phyloP scores from a whole-genome alignment of 2,113 vertebrate genomes.

The Vanacampus margaritifer region DNA sequence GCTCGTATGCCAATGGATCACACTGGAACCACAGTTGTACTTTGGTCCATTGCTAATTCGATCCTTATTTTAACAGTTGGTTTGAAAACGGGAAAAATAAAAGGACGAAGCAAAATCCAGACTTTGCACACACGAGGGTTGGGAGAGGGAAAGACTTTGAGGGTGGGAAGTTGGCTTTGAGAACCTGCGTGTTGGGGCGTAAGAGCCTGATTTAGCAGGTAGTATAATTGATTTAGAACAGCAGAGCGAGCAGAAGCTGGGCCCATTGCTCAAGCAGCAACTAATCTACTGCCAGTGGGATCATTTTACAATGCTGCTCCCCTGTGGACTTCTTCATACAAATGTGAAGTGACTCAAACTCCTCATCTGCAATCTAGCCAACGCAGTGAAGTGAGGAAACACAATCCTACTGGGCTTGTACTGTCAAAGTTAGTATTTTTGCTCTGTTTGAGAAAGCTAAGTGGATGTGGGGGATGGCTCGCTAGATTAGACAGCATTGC shows the following conservation, averaged over 20 bases:
- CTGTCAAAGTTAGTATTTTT: constrained; percentile 40
- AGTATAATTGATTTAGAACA: constrained; percentile 57
- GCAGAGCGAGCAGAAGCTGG: constrained; percentile 41
- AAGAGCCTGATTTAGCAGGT: constrained; percentile 36
- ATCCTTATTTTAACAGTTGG: constrained; percentile 13
- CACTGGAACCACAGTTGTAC: constrained; percentile 46
- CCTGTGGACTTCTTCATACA: constrained; percentile 35
- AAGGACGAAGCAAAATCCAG: not conserved
- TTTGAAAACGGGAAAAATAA: not conserved
- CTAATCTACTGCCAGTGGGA: constrained; percentile 45
- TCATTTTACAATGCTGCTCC: constrained; percentile 41
- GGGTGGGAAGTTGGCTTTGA: constrained; percentile 11
- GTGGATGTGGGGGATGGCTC: constrained; percentile 11
- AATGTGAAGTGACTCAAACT: constrained; percentile 42
- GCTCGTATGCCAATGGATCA: constrained; percentile 53
- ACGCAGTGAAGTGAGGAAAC: constrained; percentile 28
- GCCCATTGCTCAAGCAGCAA: constrained; percentile 35
- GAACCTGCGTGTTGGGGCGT: constrained; percentile 30
- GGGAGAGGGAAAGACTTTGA: constrained; percentile 10
- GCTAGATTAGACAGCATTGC: constrained; percentile 7
- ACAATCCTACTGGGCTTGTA: constrained; percentile 32
- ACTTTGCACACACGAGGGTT: constrained; percentile 8
- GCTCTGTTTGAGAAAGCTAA: constrained; percentile 35
- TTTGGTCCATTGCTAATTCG: constrained; percentile 1
- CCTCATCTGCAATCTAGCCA: constrained; percentile 39